Base-by-base conservation (phyloP, 2,888 invertebrate genomes). In the Ephialtes manifestator region DNA sequence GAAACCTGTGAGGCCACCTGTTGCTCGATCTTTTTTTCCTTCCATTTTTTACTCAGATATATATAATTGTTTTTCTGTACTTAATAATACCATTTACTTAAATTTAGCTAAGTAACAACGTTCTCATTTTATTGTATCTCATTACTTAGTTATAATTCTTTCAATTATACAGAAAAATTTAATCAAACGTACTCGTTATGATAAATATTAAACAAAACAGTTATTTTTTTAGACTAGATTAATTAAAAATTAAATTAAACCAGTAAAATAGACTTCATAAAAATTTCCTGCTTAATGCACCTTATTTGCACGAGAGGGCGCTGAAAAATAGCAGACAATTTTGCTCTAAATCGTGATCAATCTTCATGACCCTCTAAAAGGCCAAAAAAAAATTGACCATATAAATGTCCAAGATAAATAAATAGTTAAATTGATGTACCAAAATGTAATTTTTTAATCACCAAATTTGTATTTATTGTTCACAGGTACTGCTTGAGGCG, bases 401-500 rank as follows among this genome's bases (percentile, higher is more conserved):
- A 39, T 39, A 8, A 7, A 8, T 39, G 35, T 8, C 8, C 8
- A 39, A 1, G 8, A 39, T 39, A 8, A 4, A 39, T 39, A 3
- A 8, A 39, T 8, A 7, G 35, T 46, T 13, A 46, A 46, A 46
- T 46, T 18, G 7, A 39, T 7, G 4, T 39, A 39, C 35, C 7
- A 39, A 8, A 8, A 0, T 5, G 1, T 10, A 3, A 4, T 13
- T 18, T 24, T 5, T 20, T 13, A 74, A n/a, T 74, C 13, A 74
- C 31, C 20, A 11, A 31, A 46, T 35, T 72, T 39, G 31, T 39
- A 35, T 63, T 51, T 74, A 35, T 43, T 58, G 68, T 83, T 58
- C 43, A 48, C 90, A 94, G 94, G 89, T 94, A 90, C 90, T 94
- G 89, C 89, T 93, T 65, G 92, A 94, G 85, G 89, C 92, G 83